Conservation (phyloP, 35 echinoderm and acorn worm species). For the Lytechinus pictus region DNA sequence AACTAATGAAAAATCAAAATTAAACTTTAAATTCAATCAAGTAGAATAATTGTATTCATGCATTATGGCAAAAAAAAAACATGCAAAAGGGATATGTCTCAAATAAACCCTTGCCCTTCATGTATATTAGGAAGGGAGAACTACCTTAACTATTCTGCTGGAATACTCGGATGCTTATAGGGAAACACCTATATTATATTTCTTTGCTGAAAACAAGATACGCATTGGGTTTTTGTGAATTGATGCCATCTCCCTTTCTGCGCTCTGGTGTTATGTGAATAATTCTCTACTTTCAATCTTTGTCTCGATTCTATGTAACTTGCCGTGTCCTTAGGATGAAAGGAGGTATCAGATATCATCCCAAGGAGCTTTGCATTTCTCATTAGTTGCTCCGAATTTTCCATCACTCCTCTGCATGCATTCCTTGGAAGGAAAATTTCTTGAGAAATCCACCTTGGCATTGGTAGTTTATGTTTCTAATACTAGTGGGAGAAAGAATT, state of each 20-base stretch:
- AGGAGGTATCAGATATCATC: background rate
- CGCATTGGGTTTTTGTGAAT: background rate
- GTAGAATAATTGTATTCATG: no score
- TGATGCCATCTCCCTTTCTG: background rate
- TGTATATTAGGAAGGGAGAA: no score
- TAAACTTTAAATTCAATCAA: no score
- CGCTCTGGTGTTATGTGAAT: background rate
- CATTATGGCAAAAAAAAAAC: no score
- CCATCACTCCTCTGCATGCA: background rate
- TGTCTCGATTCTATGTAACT: background rate
- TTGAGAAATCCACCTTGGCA: background rate
- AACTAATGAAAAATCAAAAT: no score
- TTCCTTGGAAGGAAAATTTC: background rate
- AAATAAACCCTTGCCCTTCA: no score
- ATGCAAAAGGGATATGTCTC: no score
- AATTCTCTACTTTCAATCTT: background rate
- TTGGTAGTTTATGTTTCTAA: background rate
- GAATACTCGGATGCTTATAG: no score
- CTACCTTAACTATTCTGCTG: no score
- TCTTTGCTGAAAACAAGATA: background rate
- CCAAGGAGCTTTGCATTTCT: background rate
- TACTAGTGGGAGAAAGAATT: background rate
- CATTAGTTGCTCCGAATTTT: background rate
- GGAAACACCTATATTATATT: background rate
- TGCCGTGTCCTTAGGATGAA: background rate